These are phyloP conservation scores for Papilio machaon DNA, from an alignment of 1,140 invertebrate species.

Conservation along the genomic window DNA sequence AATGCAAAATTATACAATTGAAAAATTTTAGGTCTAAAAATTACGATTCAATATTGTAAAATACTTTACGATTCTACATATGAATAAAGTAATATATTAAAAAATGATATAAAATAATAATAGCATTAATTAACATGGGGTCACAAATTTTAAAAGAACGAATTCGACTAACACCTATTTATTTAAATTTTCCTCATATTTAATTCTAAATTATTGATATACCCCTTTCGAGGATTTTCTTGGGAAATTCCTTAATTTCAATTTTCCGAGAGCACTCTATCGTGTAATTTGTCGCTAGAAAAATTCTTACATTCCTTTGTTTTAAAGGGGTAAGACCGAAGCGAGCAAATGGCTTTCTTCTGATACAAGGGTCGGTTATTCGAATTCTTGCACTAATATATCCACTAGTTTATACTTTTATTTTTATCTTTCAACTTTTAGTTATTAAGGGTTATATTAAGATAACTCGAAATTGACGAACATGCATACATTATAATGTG, in stretches of 20 bases:
- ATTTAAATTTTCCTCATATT: background rate
- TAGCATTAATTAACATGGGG: too few species aligned
- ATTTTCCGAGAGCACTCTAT: slow-evolving; percentile 16
- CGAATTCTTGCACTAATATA: background rate
- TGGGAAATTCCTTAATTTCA: background rate
- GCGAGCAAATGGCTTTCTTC: background rate
- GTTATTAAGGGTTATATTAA: background rate
- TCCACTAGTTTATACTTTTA: background rate
- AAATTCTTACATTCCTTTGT: slow-evolving; percentile 9
- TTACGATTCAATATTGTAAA: too few species aligned
- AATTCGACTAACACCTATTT: background rate
- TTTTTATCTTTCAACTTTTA: background rate
- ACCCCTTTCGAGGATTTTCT: background rate
- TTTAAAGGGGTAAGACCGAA: background rate
- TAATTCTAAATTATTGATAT: background rate
- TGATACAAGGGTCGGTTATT: background rate
- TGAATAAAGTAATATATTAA: too few species aligned
- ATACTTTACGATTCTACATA: too few species aligned
- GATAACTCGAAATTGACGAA: too few species aligned
- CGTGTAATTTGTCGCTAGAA: slow-evolving; percentile 11
- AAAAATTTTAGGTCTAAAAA: too few species aligned
- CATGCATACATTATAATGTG: too few species aligned
- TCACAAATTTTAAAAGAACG: background rate
- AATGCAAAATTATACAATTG: too few species aligned
- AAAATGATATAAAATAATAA: too few species aligned